These are phyloP conservation scores for Pelvicachromis taeniatus DNA, from an alignment of 2,113 vertebrate species.

Conservation along the genomic window DNA sequence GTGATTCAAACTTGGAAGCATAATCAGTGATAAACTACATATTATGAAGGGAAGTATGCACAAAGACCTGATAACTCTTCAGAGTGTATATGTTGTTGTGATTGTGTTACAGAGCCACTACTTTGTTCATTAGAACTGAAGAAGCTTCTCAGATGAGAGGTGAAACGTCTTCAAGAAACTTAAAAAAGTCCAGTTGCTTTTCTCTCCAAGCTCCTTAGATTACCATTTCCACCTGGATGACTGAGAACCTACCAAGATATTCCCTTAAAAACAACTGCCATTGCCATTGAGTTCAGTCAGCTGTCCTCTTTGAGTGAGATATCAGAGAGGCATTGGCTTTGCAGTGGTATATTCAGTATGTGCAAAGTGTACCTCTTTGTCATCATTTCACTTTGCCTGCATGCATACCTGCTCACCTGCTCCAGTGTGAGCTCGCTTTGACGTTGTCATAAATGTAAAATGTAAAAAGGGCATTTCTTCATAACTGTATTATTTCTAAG, in stretches of 20 bases:
- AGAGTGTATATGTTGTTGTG: neutral
- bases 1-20: neutral
- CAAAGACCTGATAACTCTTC: neutral
- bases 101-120: neutral
- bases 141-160: neutral
- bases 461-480: neutral
- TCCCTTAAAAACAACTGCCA: neutral
- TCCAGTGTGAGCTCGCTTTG: neutral
- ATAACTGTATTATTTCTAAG: neutral
- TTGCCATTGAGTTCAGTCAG: neutral
- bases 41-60: neutral
- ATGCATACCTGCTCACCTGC: neutral
- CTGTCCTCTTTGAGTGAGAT: neutral
- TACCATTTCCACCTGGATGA: neutral
- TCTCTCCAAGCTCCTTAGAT: neutral
- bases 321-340: neutral
- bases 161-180: too few species aligned
- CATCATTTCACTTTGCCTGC: neutral
- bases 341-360: neutral
- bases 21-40: neutral
- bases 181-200: neutral
- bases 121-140: neutral
- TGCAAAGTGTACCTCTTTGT: neutral
- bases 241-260: neutral
- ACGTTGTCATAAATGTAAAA: neutral